These are phyloP conservation scores for Diarsia rubi DNA, from an alignment of 2,888 invertebrate genomes.

Conservation along the genomic window DNA sequence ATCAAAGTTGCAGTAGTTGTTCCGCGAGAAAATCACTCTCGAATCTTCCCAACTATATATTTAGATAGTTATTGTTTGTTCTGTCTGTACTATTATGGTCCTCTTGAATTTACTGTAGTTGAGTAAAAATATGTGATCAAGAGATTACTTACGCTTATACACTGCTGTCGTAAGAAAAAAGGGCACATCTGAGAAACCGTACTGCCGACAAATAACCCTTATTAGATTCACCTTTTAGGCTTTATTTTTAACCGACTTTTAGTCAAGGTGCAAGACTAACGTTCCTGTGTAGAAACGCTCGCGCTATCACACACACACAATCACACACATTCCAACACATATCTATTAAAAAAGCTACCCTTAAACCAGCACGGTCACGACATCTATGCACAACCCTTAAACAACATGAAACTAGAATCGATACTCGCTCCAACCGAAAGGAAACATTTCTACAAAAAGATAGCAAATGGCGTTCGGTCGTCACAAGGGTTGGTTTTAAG, in stretches of 20 bases:
- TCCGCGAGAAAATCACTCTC: too few species aligned
- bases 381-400: constrained; percentile 81
- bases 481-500: constrained; percentile 64
- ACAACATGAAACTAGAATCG: constrained; percentile 71
- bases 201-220: too few species aligned
- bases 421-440: constrained; percentile 63
- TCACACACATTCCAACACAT: neutral
- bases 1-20: too few species aligned
- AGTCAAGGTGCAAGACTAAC: neutral
- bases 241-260: too few species aligned
- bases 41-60: too few species aligned
- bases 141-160: neutral
- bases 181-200: too few species aligned
- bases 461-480: constrained; percentile 78
- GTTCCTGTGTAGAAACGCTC: too few species aligned
- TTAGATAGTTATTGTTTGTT: too few species aligned
- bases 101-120: neutral
- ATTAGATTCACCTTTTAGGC: too few species aligned
- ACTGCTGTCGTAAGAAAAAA: too few species aligned
- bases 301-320: neutral
- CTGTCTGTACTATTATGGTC: neutral
- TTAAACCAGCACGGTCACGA: constrained; percentile 59
- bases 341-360: constrained; percentile 35
- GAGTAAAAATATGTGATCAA: neutral
- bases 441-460: constrained; percentile 44